Evolutionary conservation across 2,113 vertebrate species (phyloP).

Genomic region (Gymnobelideus leadbeateri): DNA sequence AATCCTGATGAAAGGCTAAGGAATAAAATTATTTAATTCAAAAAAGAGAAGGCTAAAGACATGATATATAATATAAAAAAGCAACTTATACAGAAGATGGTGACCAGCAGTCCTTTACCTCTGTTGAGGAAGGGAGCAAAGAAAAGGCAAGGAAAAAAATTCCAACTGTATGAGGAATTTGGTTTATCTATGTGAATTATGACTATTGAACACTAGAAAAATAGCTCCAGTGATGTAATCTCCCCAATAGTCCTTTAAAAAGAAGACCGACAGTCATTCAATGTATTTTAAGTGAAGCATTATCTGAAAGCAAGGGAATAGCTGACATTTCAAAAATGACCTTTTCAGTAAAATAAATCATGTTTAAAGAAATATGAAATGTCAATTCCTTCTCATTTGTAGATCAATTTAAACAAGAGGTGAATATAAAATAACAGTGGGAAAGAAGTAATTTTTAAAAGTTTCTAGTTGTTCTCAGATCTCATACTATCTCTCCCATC

Average conservation of each 20-base stretch:
- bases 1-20: neutral
- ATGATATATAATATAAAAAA: neutral
- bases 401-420: neutral
- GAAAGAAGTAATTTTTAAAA: neutral
- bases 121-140: neutral
- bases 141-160: neutral
- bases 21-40: neutral
- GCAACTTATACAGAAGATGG: neutral
- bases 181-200: neutral
- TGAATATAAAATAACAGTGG: neutral
- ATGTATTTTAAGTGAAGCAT: neutral
- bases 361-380: neutral
- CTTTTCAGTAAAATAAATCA: neutral
- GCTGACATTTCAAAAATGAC: neutral
- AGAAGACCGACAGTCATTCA: neutral
- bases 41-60: neutral
- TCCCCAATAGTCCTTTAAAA: neutral
- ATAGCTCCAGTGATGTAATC: neutral
- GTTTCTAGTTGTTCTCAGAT: neutral
- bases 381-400: neutral
- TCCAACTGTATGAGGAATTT: neutral
- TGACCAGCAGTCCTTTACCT: neutral
- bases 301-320: neutral
- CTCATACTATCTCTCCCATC: neutral
- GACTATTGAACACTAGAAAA: neutral